Evolutionary conservation across 2,888 invertebrate species (phyloP), one percentile per base, ranked within the genome.

Genomic region (Malacosoma neustria): DNA sequence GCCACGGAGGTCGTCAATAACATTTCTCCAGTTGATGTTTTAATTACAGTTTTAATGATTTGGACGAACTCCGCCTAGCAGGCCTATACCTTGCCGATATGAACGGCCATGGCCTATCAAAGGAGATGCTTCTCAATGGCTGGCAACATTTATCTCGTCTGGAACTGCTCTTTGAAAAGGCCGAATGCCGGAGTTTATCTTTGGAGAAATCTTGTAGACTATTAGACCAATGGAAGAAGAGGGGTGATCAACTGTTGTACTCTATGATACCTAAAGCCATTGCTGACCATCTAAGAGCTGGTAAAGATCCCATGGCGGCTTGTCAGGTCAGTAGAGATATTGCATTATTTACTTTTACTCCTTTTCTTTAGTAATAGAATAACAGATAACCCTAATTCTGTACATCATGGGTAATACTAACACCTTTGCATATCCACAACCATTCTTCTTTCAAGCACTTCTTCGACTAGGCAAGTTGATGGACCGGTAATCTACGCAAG

Each of bases 221-320:
- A 12, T 79, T 93, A 11, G 95, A 96, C 61, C 90, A 92, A 22
- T 96, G 95, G 95, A 94, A 95, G 68, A 89, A 91, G 40, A 90
- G 93, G 48, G 93, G 95, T 1, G 95, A 97, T 60, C 93, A 94
- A 48, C 82, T 97, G 3, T 80, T 97, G 0, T 96, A 96, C 62
- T 95, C 96, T 1, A 97, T 97, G 96, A 95, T 97, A 59, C 97
- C 97, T 0, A 90, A 91, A 56, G 90, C 91, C 1, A 92, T 96
- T 11, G 96, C 95, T 0, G 93, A 95, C 58, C 89, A 93, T 44
- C 86, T 97, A 52, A 87, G 94, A 40, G 82, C 89, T 12, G 96
- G 95, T 0, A 89, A 90, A 41, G 91, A 92, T 56, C 89, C 93
- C 1, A 82, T 94, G 57, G 90, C 89, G 34, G 95, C 95, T 9